Base-by-base conservation (phyloP, 1,140 invertebrate genomes). In the Philotrypesis tridentata region DNA sequence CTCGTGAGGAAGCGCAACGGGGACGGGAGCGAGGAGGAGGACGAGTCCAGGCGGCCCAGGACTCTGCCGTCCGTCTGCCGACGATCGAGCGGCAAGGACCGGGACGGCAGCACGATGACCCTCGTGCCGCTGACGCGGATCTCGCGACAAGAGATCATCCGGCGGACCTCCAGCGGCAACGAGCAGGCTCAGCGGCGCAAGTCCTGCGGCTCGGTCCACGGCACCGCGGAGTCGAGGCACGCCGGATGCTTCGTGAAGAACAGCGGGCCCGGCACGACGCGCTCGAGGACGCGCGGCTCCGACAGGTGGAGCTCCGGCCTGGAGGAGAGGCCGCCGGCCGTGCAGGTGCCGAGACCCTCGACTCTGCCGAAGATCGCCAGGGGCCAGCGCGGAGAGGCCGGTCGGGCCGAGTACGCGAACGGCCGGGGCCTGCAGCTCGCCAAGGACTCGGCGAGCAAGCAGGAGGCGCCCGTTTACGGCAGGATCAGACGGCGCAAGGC, bases 101-200 rank as follows among this genome's bases (percentile, higher is more conserved):
- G 11, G 79, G 81, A 82, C 2, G 40, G 68, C 3, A 9, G 29
- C 29, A 75, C 37, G 23, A 75, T 84, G 31, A 83, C 65, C 2
- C 37, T 48, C 43, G 81, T 25, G 55, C 76, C 29, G 23, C 31
- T 80, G 72, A 85, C 79, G 33, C 85, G 81, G 23, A 80, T 92
- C 67, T 91, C 91, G 0, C 82, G 91, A 1, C 90, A 90, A 67
- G 89, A 92, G 23, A 92, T 92, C 29, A 55, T 92, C 1, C 88
- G 87, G 14, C 85, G 89, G 37, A 80, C 87, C 23, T 87, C 87
- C 0, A 89, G 86, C 78, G 23, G 31, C 14, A 71, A 61, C 29
- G 29, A n/a, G 14, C n/a, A n/a, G 4, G 23, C 27, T 1, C 31
- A 65, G 27, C 74, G 70, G 68, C 73, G 80, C 17, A 65, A 71